A percentile compares a stretch with the other conserved stretches of the same genome.
These are phyloP conservation scores for Palloptera scutellata DNA, from an alignment of 2,888 invertebrate species.

Conservation along the genomic window DNA sequence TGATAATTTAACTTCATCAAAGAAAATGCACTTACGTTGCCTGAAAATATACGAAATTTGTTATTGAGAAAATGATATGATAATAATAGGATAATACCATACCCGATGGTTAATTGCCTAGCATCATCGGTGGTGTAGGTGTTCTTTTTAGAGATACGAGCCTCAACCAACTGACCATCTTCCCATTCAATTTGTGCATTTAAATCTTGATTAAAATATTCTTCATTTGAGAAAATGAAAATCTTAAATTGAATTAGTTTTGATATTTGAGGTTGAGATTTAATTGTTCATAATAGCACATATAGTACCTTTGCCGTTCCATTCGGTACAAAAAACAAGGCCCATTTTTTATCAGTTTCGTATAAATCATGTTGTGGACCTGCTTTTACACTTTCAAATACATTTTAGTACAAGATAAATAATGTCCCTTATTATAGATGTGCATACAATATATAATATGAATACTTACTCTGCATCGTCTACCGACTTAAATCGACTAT, in stretches of 20 bases:
- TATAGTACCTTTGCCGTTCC: slow-evolving; percentile 49
- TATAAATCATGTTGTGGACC: slow-evolving; percentile 59
- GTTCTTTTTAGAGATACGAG: slow-evolving; percentile 73
- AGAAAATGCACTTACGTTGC: slow-evolving; percentile 78
- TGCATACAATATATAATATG: slow-evolving; percentile 51
- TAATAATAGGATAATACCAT: slow-evolving; percentile 7
- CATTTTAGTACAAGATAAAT: too few relatives aligned
- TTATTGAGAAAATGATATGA: too few relatives aligned
- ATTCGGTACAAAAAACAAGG: slow-evolving; percentile 58
- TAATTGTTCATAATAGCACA: neutral
- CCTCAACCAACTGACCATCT: slow-evolving; percentile 58
- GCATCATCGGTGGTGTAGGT: slow-evolving; percentile 81
- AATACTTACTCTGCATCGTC: slow-evolving; percentile 54
- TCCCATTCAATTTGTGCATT: slow-evolving; percentile 77
- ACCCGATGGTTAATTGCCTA: slow-evolving; percentile 69
- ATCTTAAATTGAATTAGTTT: slow-evolving; percentile 44
- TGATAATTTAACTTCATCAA: slow-evolving; percentile 72
- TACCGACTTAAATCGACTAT: slow-evolving; percentile 63
- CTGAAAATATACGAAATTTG: slow-evolving; percentile 46
- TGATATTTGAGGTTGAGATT: neutral
- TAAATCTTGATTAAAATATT: slow-evolving; percentile 74
- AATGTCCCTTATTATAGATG: neutral
- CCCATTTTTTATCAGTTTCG: slow-evolving; percentile 65
- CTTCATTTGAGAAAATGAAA: slow-evolving; percentile 72
- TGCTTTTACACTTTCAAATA: slow-evolving; percentile 46